Evolutionary conservation across 2,888 invertebrate genomes (phyloP).

Genomic region (Chloromyia formosa): DNA sequence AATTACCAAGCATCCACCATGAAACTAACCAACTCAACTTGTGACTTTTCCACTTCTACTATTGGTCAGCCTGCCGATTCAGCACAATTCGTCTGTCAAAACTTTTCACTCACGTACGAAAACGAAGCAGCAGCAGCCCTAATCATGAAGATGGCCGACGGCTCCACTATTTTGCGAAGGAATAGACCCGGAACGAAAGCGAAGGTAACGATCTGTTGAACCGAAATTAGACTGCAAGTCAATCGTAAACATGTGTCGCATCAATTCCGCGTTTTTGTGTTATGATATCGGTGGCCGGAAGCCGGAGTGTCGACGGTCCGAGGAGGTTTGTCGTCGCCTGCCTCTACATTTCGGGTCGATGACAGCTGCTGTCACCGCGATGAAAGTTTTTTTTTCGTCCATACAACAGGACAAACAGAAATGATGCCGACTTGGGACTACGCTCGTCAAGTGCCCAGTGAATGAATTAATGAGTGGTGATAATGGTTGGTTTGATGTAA

Average conservation of each 20-base stretch:
- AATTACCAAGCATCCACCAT: too few relatives aligned
- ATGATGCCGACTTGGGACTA: background rate
- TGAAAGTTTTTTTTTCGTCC: conserved; percentile 18
- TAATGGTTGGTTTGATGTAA: background rate
- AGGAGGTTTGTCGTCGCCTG: conserved; percentile 11
- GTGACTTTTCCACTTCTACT: background rate
- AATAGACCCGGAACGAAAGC: conserved; percentile 92
- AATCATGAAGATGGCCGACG: conserved; percentile 85
- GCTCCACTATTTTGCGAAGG: conserved; percentile 81
- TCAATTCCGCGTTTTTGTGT: background rate
- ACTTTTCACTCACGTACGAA: conserved; percentile 30
- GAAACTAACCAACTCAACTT: too few relatives aligned
- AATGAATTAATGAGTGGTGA: too few relatives aligned
- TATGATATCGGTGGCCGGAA: conserved; percentile 44
- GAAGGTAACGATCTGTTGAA: conserved; percentile 69
- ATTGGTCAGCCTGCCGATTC: conserved; percentile 2
- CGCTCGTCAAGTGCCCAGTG: background rate
- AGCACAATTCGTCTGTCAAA: conserved; percentile 34
- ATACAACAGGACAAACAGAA: background rate
- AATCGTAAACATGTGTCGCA: background rate
- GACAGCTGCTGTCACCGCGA: conserved; percentile 34
- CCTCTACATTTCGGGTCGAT: background rate
- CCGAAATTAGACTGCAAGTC: conserved; percentile 37
- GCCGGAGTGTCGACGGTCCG: too few relatives aligned
- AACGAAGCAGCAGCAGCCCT: conserved; percentile 43